phyloP scores from a whole-genome alignment of 1,140 invertebrate genomes.

The Archegozetes longisetosus region DNA sequence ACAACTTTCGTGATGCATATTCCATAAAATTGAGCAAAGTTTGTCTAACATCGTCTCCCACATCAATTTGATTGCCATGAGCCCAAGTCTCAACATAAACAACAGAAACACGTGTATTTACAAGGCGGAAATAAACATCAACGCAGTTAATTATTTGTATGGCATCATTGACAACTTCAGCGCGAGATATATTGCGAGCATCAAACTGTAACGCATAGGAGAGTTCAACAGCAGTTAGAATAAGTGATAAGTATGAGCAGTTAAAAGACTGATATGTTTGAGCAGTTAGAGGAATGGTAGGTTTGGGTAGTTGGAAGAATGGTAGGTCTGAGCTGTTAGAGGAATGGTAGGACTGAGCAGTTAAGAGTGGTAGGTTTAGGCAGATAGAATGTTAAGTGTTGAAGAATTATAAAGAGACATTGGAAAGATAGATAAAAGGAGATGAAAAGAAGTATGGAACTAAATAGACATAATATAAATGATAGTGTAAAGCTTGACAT shows the following conservation, averaged over 20 bases:
- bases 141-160: conserved; percentile 92
- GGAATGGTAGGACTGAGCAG: too few relatives aligned
- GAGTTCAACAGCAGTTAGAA: too few relatives aligned
- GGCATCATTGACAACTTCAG: conserved; percentile 79
- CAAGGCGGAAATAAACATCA: conserved; percentile 80
- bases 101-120: conserved; percentile 80
- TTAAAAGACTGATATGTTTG: not conserved
- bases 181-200: conserved; percentile 66
- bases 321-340: too few relatives aligned
- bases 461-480: not conserved
- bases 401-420: not conserved
- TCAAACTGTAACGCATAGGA: conserved; percentile 45
- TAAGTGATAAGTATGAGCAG: too few relatives aligned
- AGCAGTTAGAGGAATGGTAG: too few relatives aligned
- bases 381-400: not conserved
- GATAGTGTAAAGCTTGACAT: conserved; percentile 21
- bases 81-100: conserved; percentile 94
- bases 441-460: not conserved
- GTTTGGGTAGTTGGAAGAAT: not conserved
- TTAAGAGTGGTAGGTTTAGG: not conserved
- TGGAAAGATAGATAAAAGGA: not conserved
- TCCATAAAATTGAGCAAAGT: conserved; percentile 76
- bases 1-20: conserved; percentile 63
- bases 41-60: conserved; percentile 33
- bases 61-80: conserved; percentile 64